Percentiles rank a stretch among this genome's conserved stretches.
These are phyloP conservation scores for Hermatobates lingyangjiaoensis DNA, from an alignment of 1,140 invertebrate genomes.

Conservation along the genomic window DNA sequence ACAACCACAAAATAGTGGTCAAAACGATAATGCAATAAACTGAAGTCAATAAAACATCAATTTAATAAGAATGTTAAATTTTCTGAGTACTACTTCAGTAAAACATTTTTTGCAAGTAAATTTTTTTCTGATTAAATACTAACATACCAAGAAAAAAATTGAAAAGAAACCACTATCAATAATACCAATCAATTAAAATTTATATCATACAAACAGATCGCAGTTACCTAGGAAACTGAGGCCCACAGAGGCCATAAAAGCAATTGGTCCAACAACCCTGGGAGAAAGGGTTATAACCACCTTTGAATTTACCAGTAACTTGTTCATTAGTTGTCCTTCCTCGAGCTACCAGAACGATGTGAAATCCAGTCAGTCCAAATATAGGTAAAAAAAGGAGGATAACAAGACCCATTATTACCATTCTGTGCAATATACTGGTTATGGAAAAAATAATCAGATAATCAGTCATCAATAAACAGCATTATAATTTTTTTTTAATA, in stretches of 20 bases:
- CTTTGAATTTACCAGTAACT: conserved; percentile 95
- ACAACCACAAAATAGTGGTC: no score
- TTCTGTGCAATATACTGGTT: conserved; percentile 9
- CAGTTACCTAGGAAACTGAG: conserved; percentile 82
- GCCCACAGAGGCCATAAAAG: conserved; percentile 86
- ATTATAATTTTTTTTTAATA: no score
- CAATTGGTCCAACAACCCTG: conserved; percentile 85
- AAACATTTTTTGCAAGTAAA: background rate
- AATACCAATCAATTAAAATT: background rate
- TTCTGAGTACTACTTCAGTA: no score
- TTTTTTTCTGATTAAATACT: conserved; percentile 1
- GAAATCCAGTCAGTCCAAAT: conserved; percentile 91
- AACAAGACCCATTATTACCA: conserved; percentile 15
- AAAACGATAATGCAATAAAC: no score
- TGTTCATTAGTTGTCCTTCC: conserved; percentile 99
- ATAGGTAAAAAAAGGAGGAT: conserved; percentile 82
- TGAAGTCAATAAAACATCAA: no score
- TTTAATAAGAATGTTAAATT: no score
- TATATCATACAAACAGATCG: background rate
- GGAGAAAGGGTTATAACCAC: conserved; percentile 92
- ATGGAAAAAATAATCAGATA: conserved; percentile 9
- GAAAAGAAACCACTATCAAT: no score
- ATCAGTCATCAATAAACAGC: background rate
- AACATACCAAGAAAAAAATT: conserved; percentile 10
- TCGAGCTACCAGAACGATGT: conserved; percentile 86